Evolutionary conservation across 2,797 vertebrate species (phyloP).

Genomic region (Glossophaga mutica): DNA sequence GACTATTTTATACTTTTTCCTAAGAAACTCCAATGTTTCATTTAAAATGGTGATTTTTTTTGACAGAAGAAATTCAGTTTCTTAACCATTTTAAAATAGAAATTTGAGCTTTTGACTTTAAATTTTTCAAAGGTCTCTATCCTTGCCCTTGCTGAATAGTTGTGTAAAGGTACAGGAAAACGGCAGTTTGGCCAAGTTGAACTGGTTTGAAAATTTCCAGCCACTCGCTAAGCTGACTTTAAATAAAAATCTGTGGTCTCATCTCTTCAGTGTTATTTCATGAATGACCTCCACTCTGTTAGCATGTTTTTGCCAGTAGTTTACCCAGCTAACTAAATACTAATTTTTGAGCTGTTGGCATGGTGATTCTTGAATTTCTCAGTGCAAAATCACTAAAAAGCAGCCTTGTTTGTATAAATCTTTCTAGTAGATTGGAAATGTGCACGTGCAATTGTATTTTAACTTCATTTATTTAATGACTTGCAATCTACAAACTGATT

Average conservation of each 20-base stretch:
- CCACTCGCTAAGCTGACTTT: not conserved
- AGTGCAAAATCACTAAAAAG: not conserved
- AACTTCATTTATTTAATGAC: slow-evolving; percentile 16
- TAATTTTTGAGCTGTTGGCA: not conserved
- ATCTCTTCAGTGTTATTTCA: not conserved
- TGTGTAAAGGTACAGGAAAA: not conserved
- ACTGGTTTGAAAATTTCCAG: not conserved
- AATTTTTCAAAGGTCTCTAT: not conserved
- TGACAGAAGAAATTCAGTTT: not conserved
- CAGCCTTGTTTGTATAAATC: not conserved
- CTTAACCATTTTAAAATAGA: not conserved
- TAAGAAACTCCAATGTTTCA: not conserved
- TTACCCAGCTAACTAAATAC: not conserved
- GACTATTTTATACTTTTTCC: not conserved
- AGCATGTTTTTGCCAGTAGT: not conserved
- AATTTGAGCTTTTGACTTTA: slow-evolving; percentile 27
- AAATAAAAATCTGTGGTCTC: not conserved
- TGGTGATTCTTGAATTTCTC: not conserved
- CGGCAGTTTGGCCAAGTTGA: not conserved
- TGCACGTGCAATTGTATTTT: not conserved
- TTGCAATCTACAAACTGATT: not conserved
- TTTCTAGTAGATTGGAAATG: not conserved
- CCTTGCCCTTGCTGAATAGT: not conserved
- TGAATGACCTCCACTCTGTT: not conserved
- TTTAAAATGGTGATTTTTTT: not conserved